phyloP scores from a whole-genome alignment of 2,888 invertebrate species.

The Mimachlamys varia region DNA sequence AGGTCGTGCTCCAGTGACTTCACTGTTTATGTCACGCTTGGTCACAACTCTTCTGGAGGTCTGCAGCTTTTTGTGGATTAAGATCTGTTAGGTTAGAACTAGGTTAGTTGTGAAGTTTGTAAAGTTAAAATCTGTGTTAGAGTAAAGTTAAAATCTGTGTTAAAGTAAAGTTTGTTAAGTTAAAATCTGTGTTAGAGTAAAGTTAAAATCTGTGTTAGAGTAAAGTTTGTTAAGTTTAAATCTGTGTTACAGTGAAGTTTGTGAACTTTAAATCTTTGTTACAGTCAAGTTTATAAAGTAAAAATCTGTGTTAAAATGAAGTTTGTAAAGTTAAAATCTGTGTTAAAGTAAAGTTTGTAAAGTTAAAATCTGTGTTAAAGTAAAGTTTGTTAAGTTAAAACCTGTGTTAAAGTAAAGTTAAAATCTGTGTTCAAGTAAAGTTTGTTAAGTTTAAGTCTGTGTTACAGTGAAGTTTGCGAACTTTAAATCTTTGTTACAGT shows the following conservation, averaged over 20 bases:
- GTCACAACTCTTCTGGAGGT: neutral
- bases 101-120: neutral
- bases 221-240: neutral
- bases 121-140: neutral
- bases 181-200: neutral
- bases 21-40: slow-evolving; percentile 27
- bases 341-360: no score
- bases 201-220: neutral
- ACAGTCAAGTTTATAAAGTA: no score
- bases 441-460: neutral
- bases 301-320: no score
- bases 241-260: neutral
- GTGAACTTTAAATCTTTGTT: no score
- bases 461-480: neutral
- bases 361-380: neutral
- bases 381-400: neutral
- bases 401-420: neutral
- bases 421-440: neutral
- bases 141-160: neutral
- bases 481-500: no score
- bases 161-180: neutral
- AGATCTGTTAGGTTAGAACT: neutral
- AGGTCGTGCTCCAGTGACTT: neutral
- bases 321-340: neutral
- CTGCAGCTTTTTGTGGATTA: neutral